Evolutionary conservation across 2,797 vertebrate species (phyloP), one percentile per base, ranked within the genome.

Genomic region (Sebastes elongatus): DNA sequence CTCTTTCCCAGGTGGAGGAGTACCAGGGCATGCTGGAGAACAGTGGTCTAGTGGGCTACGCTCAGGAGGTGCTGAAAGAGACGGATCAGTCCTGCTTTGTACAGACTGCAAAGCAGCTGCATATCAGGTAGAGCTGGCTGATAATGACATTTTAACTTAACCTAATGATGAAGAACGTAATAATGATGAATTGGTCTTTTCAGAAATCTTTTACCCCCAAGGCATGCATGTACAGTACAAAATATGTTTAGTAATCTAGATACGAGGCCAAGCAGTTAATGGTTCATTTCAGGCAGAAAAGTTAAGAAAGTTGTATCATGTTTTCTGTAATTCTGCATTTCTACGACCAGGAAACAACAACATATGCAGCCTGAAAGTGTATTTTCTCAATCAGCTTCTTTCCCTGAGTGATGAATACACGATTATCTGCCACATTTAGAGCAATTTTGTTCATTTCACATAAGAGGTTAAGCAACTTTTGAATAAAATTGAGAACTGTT

Each of bases 61-160:
- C 99, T 20, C 99, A 99, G 88, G 99, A 99, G 92, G 99, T 99
- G 27, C 96, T 99, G 71, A 99, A 99, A 77, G 99, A 99, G 95
- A 98, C 97, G 0, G 98, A 99, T 74, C 98, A 98, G 42, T 99
- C 98, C 60, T 99, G 98, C 92, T 99, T 99, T 35, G 98, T 99
- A 32, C 98, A 99, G 95, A 99, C 97, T 1, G 99, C 99, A 22
- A 99, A 99, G 85, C 99, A 99, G 64, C 97, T 99, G 27, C 97
- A 99, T 69, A 80, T 93, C 89, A 98, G 99, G 99, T 99, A 94
- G 13, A 81, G n/a, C 66, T 6, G 20, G 7, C 10, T 8, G 46
- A 46, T 33, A 7, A 3, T 13, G 18, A 38, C 10, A 28, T 42
- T 56, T 71, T 10, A 13, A 33, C 11, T 35, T 22, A 8, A 63